Conservation (phyloP, 2,797 vertebrate species). For the Luscinia megarhynchos region DNA sequence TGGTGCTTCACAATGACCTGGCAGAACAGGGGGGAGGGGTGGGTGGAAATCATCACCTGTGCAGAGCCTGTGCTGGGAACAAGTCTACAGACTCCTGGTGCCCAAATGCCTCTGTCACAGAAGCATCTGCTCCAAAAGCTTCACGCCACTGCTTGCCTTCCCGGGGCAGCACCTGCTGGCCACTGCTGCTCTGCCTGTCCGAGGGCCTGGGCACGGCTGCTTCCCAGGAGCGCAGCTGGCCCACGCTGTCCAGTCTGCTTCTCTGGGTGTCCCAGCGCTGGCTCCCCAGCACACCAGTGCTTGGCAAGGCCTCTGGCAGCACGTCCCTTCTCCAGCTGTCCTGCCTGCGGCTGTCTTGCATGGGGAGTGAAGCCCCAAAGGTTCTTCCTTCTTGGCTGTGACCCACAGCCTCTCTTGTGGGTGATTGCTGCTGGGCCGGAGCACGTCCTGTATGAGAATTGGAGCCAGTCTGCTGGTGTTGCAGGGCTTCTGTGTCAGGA, state of each 20-base stretch:
- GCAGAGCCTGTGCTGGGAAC: not conserved
- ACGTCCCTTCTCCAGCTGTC: not conserved
- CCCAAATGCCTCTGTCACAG: not conserved
- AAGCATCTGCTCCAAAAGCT: not conserved
- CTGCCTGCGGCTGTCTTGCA: not conserved
- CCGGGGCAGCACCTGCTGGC: not conserved
- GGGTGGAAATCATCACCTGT: conserved; percentile 58
- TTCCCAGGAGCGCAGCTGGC: not conserved
- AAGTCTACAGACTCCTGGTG: not conserved
- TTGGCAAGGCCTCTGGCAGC: not conserved
- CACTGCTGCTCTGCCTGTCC: not conserved
- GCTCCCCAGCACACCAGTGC: not conserved
- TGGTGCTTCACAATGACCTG: not conserved
- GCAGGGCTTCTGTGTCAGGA: not conserved
- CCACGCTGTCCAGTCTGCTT: not conserved
- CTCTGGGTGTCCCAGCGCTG: not conserved
- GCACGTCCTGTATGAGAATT: not conserved
- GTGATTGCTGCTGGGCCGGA: not conserved
- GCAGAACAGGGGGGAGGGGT: not conserved
- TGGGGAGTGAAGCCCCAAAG: not conserved
- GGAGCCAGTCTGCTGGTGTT: not conserved
- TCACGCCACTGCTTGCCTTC: not conserved
- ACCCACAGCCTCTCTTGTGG: not conserved
- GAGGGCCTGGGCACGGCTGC: not conserved
- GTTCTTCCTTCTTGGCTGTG: not conserved